phyloP scores from a whole-genome alignment of 2,113 vertebrate species.

The Protobothrops flavoviridis region DNA sequence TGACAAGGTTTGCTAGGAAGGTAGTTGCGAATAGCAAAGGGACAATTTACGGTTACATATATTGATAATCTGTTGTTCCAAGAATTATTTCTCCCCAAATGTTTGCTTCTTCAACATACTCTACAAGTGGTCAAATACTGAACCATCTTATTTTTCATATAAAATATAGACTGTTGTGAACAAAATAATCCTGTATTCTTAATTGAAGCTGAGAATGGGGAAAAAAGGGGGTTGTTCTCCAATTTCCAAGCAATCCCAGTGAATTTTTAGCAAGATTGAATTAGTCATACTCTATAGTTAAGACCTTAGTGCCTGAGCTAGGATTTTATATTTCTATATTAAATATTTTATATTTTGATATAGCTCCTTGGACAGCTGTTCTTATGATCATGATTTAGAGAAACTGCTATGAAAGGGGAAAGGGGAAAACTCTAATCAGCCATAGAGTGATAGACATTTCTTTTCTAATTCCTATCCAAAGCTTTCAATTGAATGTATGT shows the following conservation, averaged over 20 bases:
- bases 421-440: background rate
- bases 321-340: background rate
- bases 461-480: background rate
- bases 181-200: background rate
- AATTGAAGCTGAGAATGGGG: background rate
- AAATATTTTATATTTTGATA: background rate
- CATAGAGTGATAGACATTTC: background rate
- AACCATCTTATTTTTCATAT: slow-evolving; percentile 15
- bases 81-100: slow-evolving; percentile 32
- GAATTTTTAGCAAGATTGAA: background rate
- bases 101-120: slow-evolving; percentile 37
- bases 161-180: background rate
- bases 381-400: background rate
- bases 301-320: background rate
- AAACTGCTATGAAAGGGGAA: background rate
- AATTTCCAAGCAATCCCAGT: background rate
- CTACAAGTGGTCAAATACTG: slow-evolving; percentile 32
- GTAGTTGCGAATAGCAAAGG: slow-evolving; percentile 25
- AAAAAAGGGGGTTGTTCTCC: background rate
- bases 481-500: background rate
- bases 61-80: slow-evolving; percentile 23
- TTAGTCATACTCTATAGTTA: background rate
- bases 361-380: background rate
- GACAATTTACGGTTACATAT: background rate
- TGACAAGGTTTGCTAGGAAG: slow-evolving; percentile 23